phyloP scores from a whole-genome alignment of 2,113 vertebrate genomes.

The Aegypius monachus region DNA sequence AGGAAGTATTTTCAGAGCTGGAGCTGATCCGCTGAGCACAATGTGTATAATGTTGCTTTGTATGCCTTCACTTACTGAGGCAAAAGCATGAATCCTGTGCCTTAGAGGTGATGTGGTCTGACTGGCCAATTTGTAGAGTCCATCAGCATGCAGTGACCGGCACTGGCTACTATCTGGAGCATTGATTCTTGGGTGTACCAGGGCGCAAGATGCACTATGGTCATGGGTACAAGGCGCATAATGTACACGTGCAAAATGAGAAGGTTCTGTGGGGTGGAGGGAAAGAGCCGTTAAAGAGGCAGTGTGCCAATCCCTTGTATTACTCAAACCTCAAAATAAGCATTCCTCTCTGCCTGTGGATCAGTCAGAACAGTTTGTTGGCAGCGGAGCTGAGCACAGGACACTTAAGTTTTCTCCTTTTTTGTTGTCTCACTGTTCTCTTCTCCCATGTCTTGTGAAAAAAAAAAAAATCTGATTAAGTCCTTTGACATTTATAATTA shows the following conservation, averaged over 20 bases:
- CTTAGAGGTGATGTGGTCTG: neutral
- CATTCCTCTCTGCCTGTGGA: neutral
- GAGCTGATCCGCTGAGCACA: neutral
- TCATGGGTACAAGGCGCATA: neutral
- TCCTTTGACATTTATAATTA: conserved; percentile 28
- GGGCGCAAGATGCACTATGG: neutral
- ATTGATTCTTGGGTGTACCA: neutral
- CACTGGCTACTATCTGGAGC: neutral
- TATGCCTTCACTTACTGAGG: neutral
- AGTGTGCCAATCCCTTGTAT: neutral
- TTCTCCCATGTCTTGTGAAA: neutral
- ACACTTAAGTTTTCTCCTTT: neutral
- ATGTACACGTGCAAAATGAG: neutral
- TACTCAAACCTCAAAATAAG: neutral
- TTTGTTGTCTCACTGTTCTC: conserved; percentile 8
- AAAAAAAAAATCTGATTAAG: conserved; percentile 25
- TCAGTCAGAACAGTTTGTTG: neutral
- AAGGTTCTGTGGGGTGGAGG: neutral
- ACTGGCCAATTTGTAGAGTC: neutral
- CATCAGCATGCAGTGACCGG: neutral
- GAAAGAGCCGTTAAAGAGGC: neutral
- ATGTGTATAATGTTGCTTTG: neutral
- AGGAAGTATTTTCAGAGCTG: neutral
- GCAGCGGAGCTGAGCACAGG: neutral
- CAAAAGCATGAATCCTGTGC: rapidly evolving